phyloP scores from a whole-genome alignment of 1,140 invertebrate genomes.

The Thrips palmi region DNA sequence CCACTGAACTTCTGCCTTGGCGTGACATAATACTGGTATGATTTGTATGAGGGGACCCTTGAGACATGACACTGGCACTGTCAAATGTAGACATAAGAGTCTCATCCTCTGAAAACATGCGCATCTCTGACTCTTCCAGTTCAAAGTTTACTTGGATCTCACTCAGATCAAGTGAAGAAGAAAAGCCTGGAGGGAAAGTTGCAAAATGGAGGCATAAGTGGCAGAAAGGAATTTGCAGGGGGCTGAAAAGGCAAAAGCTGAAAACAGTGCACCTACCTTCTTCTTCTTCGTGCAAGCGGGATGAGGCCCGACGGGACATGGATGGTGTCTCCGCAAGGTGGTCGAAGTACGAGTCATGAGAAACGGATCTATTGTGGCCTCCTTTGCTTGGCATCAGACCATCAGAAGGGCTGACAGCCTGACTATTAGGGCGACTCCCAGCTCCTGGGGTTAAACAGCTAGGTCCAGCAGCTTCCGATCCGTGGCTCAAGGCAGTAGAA shows the following conservation, averaged over 20 bases:
- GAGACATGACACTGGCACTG: conserved; percentile 10
- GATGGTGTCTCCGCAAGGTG: conserved; percentile 28
- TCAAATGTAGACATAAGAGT: conserved; percentile 29
- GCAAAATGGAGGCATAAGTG: background rate
- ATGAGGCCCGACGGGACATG: too few relatives aligned
- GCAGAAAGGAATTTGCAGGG: too few relatives aligned
- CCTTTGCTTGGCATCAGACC: conserved; percentile 13
- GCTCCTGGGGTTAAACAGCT: conserved; percentile 5
- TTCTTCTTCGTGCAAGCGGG: conserved; percentile 15
- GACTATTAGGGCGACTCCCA: conserved; percentile 8
- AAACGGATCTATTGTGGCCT: conserved; percentile 43
- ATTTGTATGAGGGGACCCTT: conserved; percentile 29
- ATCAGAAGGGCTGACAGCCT: conserved; percentile 7
- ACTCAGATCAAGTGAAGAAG: conserved; percentile 44
- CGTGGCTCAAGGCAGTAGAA: background rate
- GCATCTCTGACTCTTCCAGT: conserved; percentile 64
- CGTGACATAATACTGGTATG: too few relatives aligned
- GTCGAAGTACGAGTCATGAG: conserved; percentile 88
- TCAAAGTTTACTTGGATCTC: conserved; percentile 68
- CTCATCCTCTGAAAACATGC: conserved; percentile 72
- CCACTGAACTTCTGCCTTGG: too few relatives aligned
- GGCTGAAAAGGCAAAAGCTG: conserved; percentile 12
- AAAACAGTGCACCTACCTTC: background rate
- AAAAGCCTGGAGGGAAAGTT: conserved; percentile 26
- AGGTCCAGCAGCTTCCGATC: conserved; percentile 13